These are phyloP conservation scores for Melanostoma scalare DNA, from an alignment of 2,888 invertebrate genomes.

Conservation along the genomic window DNA sequence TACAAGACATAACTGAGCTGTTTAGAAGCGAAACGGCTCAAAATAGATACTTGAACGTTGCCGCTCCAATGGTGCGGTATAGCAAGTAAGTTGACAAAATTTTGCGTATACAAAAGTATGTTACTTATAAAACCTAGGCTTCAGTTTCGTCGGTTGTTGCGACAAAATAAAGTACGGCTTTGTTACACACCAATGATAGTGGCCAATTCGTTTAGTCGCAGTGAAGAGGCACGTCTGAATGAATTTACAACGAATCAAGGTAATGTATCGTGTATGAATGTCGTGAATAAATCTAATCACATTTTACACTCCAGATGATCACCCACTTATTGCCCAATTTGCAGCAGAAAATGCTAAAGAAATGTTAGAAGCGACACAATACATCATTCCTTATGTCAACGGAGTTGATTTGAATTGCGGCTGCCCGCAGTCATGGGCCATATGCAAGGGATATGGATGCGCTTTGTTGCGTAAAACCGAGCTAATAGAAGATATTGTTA, in stretches of 20 bases:
- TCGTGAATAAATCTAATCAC: not conserved
- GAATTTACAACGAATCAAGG: constrained; percentile 89
- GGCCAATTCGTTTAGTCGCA: constrained; percentile 95
- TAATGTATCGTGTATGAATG: constrained; percentile 73
- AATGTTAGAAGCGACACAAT: constrained; percentile 92
- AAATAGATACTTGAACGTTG: constrained; percentile 87
- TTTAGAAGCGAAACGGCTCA: constrained; percentile 84
- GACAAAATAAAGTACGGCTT: constrained; percentile 92
- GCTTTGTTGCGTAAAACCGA: constrained; percentile 92
- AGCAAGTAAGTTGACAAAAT: constrained; percentile 85
- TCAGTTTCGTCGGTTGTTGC: constrained; percentile 89
- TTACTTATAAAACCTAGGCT: constrained; percentile 82
- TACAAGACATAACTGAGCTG: constrained; percentile 84
- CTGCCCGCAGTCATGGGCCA: constrained; percentile 98
- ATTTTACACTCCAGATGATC: constrained; percentile 84
- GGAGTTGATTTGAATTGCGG: constrained; percentile 99
- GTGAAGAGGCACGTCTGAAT: constrained; percentile 91
- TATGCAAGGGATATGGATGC: constrained; percentile 94
- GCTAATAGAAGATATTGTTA: constrained; percentile 90
- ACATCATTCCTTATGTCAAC: constrained; percentile 92
- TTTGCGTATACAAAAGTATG: not conserved
- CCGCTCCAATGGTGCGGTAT: constrained; percentile 98
- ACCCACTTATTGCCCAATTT: constrained; percentile 96
- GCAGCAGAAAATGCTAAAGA: constrained; percentile 93
- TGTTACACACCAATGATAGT: constrained; percentile 98